A percentile compares a stretch with the other conserved stretches of the same genome.
Conservation (phyloP, 2,888 invertebrate genomes). For the Dicyrtoma fusca region DNA sequence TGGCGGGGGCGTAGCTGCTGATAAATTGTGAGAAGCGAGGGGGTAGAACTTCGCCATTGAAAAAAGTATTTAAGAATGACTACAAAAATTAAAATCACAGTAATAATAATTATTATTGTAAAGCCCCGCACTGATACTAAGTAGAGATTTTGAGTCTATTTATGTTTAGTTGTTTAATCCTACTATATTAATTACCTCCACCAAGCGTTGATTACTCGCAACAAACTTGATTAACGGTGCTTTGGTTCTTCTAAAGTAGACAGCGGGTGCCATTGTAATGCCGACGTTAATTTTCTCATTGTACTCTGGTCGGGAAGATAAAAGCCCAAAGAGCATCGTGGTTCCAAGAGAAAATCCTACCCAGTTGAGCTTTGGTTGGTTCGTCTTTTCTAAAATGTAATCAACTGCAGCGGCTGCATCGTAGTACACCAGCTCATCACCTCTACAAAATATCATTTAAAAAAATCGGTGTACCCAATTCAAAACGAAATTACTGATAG, state of each 20-base stretch:
- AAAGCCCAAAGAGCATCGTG: not conserved
- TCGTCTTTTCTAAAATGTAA: too few species aligned
- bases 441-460: too few species aligned
- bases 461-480: too few species aligned
- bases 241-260: not conserved
- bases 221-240: not conserved
- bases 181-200: not conserved
- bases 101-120: not conserved
- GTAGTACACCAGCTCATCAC: too few species aligned
- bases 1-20: not conserved
- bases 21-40: not conserved
- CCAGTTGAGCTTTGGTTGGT: too few species aligned
- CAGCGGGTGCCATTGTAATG: slow-evolving; percentile 3
- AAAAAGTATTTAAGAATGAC: not conserved
- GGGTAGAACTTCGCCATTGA: slow-evolving; percentile 3
- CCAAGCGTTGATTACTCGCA: not conserved
- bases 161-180: not conserved
- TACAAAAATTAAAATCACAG: not conserved
- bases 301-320: not conserved
- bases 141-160: too few species aligned
- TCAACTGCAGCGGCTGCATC: too few species aligned
- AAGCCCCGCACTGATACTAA: too few species aligned
- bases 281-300: slow-evolving; percentile 16
- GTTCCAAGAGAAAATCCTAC: not conserved
- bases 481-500: too few species aligned